Evolutionary conservation across 2,113 vertebrate genomes (phyloP).

Genomic region (Burhinus oedicnemus): DNA sequence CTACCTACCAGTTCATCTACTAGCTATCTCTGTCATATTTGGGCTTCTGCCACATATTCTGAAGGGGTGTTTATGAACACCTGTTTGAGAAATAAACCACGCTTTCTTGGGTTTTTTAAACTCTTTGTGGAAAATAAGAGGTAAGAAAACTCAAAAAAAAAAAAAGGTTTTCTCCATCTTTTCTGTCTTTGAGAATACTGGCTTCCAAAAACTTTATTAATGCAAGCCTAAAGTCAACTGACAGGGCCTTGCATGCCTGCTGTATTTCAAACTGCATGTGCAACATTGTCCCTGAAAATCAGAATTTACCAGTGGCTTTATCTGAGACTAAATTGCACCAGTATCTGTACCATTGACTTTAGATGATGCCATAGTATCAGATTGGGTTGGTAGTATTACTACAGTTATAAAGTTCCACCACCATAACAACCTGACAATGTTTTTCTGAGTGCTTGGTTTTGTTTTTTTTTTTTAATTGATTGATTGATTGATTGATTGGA

Average conservation of each 20-base stretch:
- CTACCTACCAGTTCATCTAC: neutral
- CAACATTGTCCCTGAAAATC: neutral
- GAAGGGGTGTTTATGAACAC: neutral
- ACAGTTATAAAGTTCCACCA: neutral
- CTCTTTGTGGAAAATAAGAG: neutral
- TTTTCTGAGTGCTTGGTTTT: neutral
- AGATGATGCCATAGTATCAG: neutral
- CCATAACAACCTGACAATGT: neutral
- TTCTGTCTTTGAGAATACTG: neutral
- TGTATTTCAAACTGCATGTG: neutral
- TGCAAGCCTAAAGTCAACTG: neutral
- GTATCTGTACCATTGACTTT: neutral
- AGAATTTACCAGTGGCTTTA: neutral
- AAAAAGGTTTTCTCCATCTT: neutral
- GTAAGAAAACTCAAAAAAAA: neutral
- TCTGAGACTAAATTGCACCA: neutral
- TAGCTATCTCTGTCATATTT: neutral
- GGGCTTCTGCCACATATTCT: neutral
- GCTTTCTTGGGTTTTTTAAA: rapidly evolving
- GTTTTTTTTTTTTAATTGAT: neutral
- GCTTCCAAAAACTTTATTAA: neutral
- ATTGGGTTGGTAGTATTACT: neutral
- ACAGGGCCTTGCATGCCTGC: neutral
- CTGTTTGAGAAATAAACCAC: neutral
- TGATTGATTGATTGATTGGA: neutral